Percentiles rank a stretch among this genome's conserved stretches.
phyloP scores from a whole-genome alignment of 1,140 invertebrate genomes.

The Acyrthosiphon pisum region DNA sequence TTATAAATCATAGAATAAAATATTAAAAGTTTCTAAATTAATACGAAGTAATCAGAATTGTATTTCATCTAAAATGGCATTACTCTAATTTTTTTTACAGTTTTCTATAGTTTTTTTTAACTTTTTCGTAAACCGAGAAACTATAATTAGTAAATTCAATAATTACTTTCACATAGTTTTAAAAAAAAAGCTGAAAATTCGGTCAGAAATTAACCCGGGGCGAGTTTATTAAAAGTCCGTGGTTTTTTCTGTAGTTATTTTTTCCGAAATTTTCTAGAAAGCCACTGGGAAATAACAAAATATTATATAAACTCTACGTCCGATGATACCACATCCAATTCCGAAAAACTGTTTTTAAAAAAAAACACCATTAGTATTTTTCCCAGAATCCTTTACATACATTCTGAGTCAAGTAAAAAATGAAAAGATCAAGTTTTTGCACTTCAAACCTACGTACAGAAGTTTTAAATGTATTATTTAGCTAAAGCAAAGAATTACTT shows the following conservation, averaged over 20 bases:
- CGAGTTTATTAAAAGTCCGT: neutral
- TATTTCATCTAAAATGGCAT: neutral
- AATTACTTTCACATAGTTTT: neutral
- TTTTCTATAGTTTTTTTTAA: neutral
- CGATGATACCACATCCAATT: neutral
- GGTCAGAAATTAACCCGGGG: neutral
- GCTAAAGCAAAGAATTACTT: neutral
- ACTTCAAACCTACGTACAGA: neutral
- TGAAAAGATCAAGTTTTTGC: neutral
- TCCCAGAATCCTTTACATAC: neutral
- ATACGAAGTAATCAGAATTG: neutral
- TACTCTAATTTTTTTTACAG: too few relatives aligned
- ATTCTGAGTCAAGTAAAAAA: neutral
- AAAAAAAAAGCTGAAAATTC: neutral
- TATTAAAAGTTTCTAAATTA: too few relatives aligned
- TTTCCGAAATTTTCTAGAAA: neutral
- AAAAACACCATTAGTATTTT: neutral
- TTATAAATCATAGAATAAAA: too few relatives aligned
- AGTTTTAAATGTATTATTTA: neutral
- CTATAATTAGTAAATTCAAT: neutral
- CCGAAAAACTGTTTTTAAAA: neutral
- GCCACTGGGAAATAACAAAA: neutral
- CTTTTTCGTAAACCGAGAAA: neutral
- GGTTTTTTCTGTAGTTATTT: neutral
- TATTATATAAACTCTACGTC: neutral